Conservation (phyloP, 2,888 invertebrate genomes). For the Dryadula phaetusa region DNA sequence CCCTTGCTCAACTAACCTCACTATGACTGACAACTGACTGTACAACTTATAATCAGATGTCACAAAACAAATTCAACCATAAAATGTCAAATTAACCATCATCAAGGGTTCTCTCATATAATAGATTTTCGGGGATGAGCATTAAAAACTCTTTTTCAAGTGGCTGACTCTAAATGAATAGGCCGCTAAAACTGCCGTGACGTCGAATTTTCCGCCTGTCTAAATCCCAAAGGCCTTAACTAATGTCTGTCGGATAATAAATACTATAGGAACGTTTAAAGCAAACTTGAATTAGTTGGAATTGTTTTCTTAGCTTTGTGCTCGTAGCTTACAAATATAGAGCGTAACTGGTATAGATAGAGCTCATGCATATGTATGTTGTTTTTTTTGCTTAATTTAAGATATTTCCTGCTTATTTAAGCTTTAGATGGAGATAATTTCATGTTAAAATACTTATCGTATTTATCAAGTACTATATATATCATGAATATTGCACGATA, state of each 20-base stretch:
- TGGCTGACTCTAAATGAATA: slow-evolving; percentile 45
- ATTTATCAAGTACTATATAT: too few species aligned
- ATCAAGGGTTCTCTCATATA: slow-evolving; percentile 31
- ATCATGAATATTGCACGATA: too few species aligned
- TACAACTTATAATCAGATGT: neutral
- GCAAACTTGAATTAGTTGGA: slow-evolving; percentile 35
- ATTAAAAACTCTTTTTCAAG: slow-evolving; percentile 47
- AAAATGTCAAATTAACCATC: slow-evolving; percentile 21
- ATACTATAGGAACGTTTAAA: slow-evolving; percentile 40
- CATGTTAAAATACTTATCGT: too few species aligned
- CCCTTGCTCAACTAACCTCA: neutral
- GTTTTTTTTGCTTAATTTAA: neutral
- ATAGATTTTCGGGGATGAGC: slow-evolving; percentile 42
- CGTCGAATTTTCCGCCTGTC: slow-evolving; percentile 48
- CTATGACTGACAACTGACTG: neutral
- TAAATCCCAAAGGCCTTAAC: slow-evolving; percentile 44
- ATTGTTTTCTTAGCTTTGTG: slow-evolving; percentile 38
- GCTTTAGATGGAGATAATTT: too few species aligned
- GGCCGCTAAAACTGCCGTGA: slow-evolving; percentile 43
- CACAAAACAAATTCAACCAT: slow-evolving; percentile 18
- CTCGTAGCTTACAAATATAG: neutral
- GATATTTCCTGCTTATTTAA: neutral
- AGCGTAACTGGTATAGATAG: slow-evolving; percentile 2
- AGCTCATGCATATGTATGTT: neutral
- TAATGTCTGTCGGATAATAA: slow-evolving; percentile 46